Base-by-base conservation (phyloP, 2,113 vertebrate genomes). In the Antigone vipio region DNA sequence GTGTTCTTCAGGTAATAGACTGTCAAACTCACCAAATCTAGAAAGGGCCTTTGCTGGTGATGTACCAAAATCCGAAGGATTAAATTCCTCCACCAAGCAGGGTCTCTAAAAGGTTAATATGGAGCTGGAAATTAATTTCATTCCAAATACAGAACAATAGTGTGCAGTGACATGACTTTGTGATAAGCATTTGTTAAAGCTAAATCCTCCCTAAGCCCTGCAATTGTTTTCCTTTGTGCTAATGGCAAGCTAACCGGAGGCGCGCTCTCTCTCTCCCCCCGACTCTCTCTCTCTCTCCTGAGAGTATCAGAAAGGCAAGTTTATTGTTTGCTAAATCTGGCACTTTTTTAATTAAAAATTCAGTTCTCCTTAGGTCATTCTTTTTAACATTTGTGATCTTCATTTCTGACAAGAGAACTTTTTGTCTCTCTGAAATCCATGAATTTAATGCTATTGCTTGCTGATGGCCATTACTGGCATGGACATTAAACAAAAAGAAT, bases 161-260 rank as follows among this genome's bases (percentile, higher is more conserved):
- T 67, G 66, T 76, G 77, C 58, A 92, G 63, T 87, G 95, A 79
- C 74, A 62, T 89, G 81, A 66, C 92, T 97, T 82, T 34, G 67
- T 69, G 81, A 93, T 95, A 96, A 95, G 87, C 67, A 34, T 85
- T 95, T 95, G 80, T 76, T 92, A 82, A 95, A 94, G 89, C 86
- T 94, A 95, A 96, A 95, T 97, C 91, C 96, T 95, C 42, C 53
- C 63, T 97, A 94, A 97, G 84, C 94, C 71, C 67, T 84, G 53
- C 92, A 92, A 47, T 92, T 92, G 66, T 96, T 93, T 92, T 93
- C 80, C 69, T 97, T 87, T 94, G 81, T 95, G 84, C 87, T 95
- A 93, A 92, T 85, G 50, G 88, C 77, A 91, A 62, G 58, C 77
- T 85, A 69, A 85, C 49, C 0, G 0, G 81, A 83, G 78, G 81